Base-by-base conservation (phyloP, 2,797 vertebrate genomes). In the Myotis myotis region DNA sequence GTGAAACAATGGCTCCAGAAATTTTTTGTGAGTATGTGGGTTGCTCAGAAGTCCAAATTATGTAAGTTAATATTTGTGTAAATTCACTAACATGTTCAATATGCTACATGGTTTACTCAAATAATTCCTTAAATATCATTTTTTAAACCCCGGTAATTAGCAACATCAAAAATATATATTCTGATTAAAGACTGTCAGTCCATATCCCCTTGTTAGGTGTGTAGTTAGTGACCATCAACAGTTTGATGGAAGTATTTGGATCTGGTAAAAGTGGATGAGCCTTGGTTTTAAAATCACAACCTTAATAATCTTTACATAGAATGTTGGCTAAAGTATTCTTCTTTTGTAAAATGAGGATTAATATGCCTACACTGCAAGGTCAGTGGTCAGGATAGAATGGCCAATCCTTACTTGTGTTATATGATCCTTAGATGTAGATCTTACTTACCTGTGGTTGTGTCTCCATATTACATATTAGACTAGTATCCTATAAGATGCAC, bases 151-250 rank as follows among this genome's bases (percentile, higher is more conserved):
- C 23, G 47, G 1, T 49, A 60, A 55, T 19, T 41, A 78, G 6
- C 23, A 68, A 81, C 41, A 28, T 41, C 4, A 79, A 71, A n/a
- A 15, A 30, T 38, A 41, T 0, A 9, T 12, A 78, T 6, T 44
- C 12, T 84, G 10, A 79, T 19, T 55, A 13, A 87, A 64, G 22
- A 64, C 2, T 23, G 10, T 16, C 7, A 81, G 16, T 44, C n/a
- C 7, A 15, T 72, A 15, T 2, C 0, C 19, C 2, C 25, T 64
- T 3, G 0, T 85, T 41, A 68, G 28, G 6, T 33, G 0, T 20
- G 0, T 25, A 22, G 9, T 25, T 44, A 51, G 47, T 23, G 25
- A 66, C 62, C 19, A 17, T 25, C 16, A 10, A 57, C 4, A 51
- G 2, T 4, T n/a, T 90, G 20, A 3, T 47, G 4, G 19, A 84